These are phyloP conservation scores for Caenorhabditis brenneri DNA, from an alignment of 1,140 invertebrate species.

Conservation along the genomic window DNA sequence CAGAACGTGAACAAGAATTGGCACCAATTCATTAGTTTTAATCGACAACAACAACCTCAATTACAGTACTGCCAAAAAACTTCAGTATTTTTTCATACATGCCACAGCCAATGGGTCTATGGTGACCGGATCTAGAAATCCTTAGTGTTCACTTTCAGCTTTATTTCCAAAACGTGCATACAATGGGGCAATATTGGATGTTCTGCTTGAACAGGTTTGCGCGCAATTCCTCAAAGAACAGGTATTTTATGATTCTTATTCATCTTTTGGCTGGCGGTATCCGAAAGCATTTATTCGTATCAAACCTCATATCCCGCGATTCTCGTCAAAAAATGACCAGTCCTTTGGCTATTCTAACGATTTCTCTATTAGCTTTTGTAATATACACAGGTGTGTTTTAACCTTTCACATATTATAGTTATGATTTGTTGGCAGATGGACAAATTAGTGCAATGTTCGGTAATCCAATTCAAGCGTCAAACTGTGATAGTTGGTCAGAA, in stretches of 20 bases:
- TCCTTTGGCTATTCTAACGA: neutral
- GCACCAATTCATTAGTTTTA: no score
- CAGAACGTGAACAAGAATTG: no score
- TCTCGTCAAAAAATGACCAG: constrained; percentile 5
- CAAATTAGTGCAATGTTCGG: constrained; percentile 69
- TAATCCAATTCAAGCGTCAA: constrained; percentile 61
- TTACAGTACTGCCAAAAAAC: no score
- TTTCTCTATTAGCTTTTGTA: neutral
- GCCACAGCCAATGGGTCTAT: no score
- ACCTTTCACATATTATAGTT: neutral
- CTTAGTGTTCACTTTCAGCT: neutral
- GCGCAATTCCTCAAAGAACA: neutral
- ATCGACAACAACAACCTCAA: no score
- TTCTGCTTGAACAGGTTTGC: neutral
- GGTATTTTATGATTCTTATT: constrained; percentile 9
- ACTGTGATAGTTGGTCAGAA: constrained; percentile 62
- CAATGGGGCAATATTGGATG: neutral
- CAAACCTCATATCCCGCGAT: neutral
- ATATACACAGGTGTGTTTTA: neutral
- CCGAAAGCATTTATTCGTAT: neutral
- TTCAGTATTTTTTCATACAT: no score
- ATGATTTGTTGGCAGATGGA: constrained; percentile 36
- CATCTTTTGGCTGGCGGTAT: neutral
- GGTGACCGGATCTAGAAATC: no score
- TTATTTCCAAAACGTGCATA: neutral